These are phyloP conservation scores for Schizopygopsis pylzovi DNA, from an alignment of 2,797 vertebrate species.

Conservation along the genomic window DNA sequence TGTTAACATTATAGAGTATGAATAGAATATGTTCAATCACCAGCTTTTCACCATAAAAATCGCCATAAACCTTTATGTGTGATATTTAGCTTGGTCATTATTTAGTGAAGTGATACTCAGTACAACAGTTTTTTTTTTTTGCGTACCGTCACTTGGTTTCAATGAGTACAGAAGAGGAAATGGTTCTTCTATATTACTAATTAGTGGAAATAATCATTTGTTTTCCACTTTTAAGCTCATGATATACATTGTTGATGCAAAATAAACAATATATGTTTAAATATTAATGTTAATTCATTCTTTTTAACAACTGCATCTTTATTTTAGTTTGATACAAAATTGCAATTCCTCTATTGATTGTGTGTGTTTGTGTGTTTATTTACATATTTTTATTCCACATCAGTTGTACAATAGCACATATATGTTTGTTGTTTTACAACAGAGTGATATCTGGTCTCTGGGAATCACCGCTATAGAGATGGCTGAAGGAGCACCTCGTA, in stretches of 20 bases:
- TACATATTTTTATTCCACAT: neutral
- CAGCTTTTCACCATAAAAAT: no score
- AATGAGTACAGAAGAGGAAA: neutral
- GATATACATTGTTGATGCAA: neutral
- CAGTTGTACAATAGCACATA: neutral
- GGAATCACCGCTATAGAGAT: conserved; percentile 96
- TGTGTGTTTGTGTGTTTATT: neutral
- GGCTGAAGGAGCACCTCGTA: conserved; percentile 94
- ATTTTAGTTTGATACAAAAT: neutral
- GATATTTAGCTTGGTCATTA: neutral
- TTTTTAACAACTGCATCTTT: neutral
- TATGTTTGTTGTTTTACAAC: conserved; percentile 41
- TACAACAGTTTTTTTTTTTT: neutral
- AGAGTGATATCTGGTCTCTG: conserved; percentile 97
- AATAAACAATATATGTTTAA: neutral
- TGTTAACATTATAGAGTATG: neutral
- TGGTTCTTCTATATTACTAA: neutral
- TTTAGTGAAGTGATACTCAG: neutral
- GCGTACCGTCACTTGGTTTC: neutral
- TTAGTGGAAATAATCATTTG: neutral
- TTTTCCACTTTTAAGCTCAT: neutral
- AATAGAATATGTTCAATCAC: neutral
- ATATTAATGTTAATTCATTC: neutral
- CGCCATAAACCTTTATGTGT: neutral
- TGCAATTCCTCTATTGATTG: neutral